A percentile compares a stretch with the other conserved stretches of the same genome.
These are phyloP conservation scores for Cichlasoma orientale DNA, from an alignment of 2,797 vertebrate species.

Conservation along the genomic window DNA sequence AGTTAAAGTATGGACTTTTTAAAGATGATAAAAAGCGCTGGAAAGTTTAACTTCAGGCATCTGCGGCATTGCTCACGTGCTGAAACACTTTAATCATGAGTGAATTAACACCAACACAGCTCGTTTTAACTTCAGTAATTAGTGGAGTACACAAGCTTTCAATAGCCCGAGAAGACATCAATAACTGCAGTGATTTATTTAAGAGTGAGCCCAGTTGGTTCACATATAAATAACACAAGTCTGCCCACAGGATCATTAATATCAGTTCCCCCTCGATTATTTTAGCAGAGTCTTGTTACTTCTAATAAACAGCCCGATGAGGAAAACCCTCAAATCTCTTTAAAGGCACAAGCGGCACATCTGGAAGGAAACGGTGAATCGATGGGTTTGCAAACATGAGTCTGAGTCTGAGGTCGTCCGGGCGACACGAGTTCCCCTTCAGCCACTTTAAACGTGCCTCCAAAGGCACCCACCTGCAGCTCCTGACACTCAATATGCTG, in stretches of 20 bases:
- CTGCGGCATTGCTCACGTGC: background rate
- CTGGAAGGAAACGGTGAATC: background rate
- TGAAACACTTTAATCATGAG: background rate
- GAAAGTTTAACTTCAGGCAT: background rate
- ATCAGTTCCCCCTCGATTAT: background rate
- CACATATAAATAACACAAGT: background rate
- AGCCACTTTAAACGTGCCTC: constrained; percentile 11
- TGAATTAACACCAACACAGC: background rate
- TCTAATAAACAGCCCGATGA: background rate
- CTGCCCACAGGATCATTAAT: background rate
- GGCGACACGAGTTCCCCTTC: constrained; percentile 15
- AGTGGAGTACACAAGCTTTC: background rate
- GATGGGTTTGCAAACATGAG: background rate
- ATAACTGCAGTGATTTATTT: constrained; percentile 20
- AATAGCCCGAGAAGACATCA: constrained; percentile 16
- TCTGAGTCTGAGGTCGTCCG: background rate
- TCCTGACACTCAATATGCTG: background rate
- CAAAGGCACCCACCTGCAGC: constrained; percentile 29
- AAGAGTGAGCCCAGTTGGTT: background rate
- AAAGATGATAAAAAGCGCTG: background rate
- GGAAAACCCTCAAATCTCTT: background rate
- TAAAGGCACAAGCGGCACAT: background rate
- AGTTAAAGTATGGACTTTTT: accelerated
- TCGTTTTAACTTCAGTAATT: background rate
- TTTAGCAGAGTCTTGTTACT: background rate